These are phyloP conservation scores for Rhineura floridana DNA, from an alignment of 2,113 vertebrate species.

Conservation along the genomic window DNA sequence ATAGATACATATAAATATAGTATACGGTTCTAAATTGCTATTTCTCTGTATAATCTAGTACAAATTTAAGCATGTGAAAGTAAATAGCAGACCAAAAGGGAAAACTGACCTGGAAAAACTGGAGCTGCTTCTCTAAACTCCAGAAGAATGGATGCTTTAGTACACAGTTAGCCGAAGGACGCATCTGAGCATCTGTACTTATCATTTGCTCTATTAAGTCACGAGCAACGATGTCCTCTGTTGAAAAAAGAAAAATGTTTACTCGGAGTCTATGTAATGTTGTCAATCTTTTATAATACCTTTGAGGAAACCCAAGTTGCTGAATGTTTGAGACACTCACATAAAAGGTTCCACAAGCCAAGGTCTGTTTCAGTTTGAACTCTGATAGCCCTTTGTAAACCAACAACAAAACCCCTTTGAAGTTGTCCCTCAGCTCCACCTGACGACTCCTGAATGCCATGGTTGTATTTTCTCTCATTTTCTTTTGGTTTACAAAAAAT, in stretches of 20 bases:
- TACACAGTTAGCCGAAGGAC: slow-evolving; percentile 89
- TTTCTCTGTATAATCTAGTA: background rate
- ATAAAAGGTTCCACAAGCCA: background rate
- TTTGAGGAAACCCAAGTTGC: background rate
- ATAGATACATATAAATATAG: too few relatives aligned
- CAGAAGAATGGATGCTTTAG: slow-evolving; percentile 97
- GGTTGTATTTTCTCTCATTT: background rate
- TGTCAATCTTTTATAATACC: background rate
- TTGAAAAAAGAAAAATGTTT: background rate
- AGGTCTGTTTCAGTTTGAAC: fast-evolving
- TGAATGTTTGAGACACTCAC: background rate
- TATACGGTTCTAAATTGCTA: background rate
- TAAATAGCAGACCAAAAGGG: background rate
- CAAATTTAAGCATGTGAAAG: background rate
- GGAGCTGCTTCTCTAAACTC: slow-evolving; percentile 94
- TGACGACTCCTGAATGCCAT: background rate
- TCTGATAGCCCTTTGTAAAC: background rate
- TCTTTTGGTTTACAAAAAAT: background rate
- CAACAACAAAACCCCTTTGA: background rate
- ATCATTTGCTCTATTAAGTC: slow-evolving; percentile 94
- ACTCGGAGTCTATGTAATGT: background rate
- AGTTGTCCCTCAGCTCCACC: background rate
- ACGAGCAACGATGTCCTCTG: slow-evolving; percentile 88
- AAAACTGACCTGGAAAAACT: slow-evolving; percentile 94
- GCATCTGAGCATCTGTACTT: slow-evolving; percentile 86